These are phyloP conservation scores for Podotricha telesiphe DNA, from an alignment of 2,888 invertebrate genomes.

Conservation along the genomic window DNA sequence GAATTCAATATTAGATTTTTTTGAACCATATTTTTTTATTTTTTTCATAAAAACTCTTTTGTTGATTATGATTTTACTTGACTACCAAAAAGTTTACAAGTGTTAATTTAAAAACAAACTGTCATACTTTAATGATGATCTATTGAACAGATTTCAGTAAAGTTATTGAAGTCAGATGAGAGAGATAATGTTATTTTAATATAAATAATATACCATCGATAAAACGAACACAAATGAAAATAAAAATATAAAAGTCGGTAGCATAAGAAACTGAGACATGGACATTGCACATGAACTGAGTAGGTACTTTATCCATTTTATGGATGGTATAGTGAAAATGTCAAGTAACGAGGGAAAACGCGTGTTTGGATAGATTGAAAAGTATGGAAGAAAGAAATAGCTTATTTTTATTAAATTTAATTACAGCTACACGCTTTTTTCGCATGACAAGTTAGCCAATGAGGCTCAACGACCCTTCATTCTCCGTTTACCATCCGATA, in stretches of 20 bases:
- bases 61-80: neutral
- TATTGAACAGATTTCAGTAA: constrained; percentile 9
- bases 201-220: constrained; percentile 45
- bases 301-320: neutral
- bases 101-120: neutral
- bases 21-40: too few species aligned
- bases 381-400: too few species aligned
- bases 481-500: too few species aligned
- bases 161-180: constrained; percentile 24
- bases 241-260: constrained; percentile 27
- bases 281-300: constrained; percentile 13
- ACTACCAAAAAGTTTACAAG: neutral
- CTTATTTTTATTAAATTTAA: too few species aligned
- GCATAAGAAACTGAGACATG: constrained; percentile 22
- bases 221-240: constrained; percentile 43
- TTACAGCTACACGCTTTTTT: too few species aligned
- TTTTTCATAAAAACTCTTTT: too few species aligned
- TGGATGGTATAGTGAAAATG: neutral
- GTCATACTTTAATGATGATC: constrained; percentile 14
- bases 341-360: too few species aligned
- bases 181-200: constrained; percentile 38
- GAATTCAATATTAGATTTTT: too few species aligned
- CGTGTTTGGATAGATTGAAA: too few species aligned
- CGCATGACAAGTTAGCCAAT: too few species aligned
- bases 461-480: too few species aligned